Evolutionary conservation across 2,888 invertebrate genomes (phyloP), one percentile per base, ranked within the genome.

Genomic region (Hesperia comma): DNA sequence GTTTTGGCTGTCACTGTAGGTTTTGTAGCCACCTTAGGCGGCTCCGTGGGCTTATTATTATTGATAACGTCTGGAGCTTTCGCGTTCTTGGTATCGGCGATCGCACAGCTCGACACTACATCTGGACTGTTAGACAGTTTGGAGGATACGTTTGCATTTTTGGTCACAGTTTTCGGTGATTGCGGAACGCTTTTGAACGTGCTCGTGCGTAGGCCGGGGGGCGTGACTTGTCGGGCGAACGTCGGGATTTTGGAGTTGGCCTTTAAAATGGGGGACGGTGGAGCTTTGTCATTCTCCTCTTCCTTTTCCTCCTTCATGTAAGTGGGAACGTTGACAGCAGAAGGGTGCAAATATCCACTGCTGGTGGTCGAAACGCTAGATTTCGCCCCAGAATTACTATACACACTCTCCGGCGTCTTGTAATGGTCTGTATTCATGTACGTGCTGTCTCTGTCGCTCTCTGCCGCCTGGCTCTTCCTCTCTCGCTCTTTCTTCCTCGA

Each of bases 341-440:
- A 95, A 0, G 97, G 95, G 73, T 95, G 94, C 63, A 96, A 93
- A 79, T 96, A 96, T 0, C 95, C 95, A 69, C 95, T 96, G 49
- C 95, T 95, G 0, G 96, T 95, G 0, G 95, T 94, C 0, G 90
- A 90, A 0, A 93, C 94, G 54, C 86, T 94, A 0, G 95, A 95
- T 76, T 94, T 94, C 0, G 92, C 93, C 41, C 91, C 93, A 71
- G 95, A 94, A 72, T 95, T 94, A 74, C 94, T 94, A 73, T 95
- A 96, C 37, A 95, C 94, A 73, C 94, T 94, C 57, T 94, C 94
- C 0, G 94, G 93, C 0, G 93, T 84, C 77, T 94, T 94, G 78
- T 95, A 93, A 71, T 93, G 88, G 1, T 94, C 93, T 0, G 95
- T 90, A 81, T 95, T 95, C 76, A 93, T 94, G 75, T 96, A 95